Evolutionary conservation across 92 coral and sea anemone genomes (phyloP).

Genomic region (Zoanthus solanderi): DNA sequence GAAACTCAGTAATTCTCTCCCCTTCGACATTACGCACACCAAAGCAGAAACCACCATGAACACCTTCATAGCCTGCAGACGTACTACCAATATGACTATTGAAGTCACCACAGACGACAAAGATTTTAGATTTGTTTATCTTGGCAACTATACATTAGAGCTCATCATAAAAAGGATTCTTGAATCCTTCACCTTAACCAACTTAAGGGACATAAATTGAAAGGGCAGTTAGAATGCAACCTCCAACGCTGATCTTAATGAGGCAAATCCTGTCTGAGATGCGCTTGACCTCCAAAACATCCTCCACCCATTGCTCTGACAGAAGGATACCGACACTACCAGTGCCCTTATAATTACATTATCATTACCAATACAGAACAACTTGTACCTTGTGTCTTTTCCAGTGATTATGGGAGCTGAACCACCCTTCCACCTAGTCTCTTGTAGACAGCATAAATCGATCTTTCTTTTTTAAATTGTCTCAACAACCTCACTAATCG

Average conservation of each 20-base stretch:
- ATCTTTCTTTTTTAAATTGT: too few relatives aligned
- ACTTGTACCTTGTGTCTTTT: neutral
- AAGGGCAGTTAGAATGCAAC: slow-evolving; percentile 1
- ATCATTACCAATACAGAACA: slow-evolving; percentile 22
- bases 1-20: slow-evolving; percentile 44
- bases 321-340: slow-evolving; percentile 49
- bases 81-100: slow-evolving; percentile 45
- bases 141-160: slow-evolving; percentile 28
- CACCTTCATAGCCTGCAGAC: slow-evolving; percentile 41
- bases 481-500: too few relatives aligned
- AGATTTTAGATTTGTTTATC: neutral
- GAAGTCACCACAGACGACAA: neutral
- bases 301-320: neutral
- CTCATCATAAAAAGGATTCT: slow-evolving; percentile 48
- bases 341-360: neutral
- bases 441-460: too few relatives aligned
- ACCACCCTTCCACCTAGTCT: too few relatives aligned
- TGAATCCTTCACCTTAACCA: slow-evolving; percentile 3
- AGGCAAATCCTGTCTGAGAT: too few relatives aligned
- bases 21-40: slow-evolving; percentile 48
- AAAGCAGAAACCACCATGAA: slow-evolving; percentile 54
- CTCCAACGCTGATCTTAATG: slow-evolving; percentile 32
- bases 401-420: neutral
- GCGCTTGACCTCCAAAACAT: slow-evolving; percentile 18
- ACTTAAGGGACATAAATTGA: slow-evolving; percentile 45